Percentiles rank a stretch among this genome's conserved stretches.
Evolutionary conservation across 2,888 invertebrate species (phyloP).

Genomic region (Apamea epomidion): DNA sequence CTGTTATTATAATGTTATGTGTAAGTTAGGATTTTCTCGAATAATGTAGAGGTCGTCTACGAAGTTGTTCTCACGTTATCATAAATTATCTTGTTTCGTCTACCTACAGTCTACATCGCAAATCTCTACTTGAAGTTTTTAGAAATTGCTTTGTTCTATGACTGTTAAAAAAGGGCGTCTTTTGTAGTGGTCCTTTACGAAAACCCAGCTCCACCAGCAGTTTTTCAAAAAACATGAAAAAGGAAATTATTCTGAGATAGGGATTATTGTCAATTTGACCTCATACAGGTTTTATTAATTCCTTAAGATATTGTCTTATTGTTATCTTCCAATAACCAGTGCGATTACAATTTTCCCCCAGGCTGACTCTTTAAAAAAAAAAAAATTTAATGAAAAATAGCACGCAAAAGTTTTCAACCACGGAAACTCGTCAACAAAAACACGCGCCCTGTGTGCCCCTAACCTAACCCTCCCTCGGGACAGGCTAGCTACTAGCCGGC

Average conservation of each 20-base stretch:
- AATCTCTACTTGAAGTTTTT: neutral
- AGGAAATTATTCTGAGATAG: neutral
- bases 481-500: conserved; percentile 45
- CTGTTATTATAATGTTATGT: neutral
- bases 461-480: conserved; percentile 51
- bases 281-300: neutral
- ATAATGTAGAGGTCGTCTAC: neutral
- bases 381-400: too few species aligned
- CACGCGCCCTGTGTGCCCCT: conserved; percentile 16
- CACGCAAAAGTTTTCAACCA: neutral
- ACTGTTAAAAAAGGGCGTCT: neutral
- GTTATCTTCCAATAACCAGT: neutral
- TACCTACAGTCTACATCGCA: neutral
- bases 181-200: neutral
- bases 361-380: neutral
- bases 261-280: neutral
- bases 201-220: neutral
- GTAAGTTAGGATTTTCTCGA: neutral
- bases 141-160: neutral
- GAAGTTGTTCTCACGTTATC: neutral
- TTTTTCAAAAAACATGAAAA: neutral
- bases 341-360: neutral
- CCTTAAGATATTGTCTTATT: neutral
- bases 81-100: neutral
- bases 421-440: neutral